Percentiles rank a stretch among this genome's conserved stretches.
phyloP scores from a whole-genome alignment of 2,113 vertebrate genomes.

The Lampris incognitus region DNA sequence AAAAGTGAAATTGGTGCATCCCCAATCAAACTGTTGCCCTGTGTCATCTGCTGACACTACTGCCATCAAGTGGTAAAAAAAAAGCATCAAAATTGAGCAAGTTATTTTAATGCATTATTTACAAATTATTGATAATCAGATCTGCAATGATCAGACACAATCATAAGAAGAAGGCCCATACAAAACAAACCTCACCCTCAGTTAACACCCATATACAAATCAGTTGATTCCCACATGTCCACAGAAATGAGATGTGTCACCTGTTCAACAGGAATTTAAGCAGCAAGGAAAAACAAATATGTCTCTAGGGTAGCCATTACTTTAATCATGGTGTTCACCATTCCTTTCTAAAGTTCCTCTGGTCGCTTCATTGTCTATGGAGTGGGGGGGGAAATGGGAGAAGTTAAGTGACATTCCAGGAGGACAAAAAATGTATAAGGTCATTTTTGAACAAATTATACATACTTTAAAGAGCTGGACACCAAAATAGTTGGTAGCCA shows the following conservation, averaged over 20 bases:
- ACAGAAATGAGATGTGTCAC: conserved; percentile 23
- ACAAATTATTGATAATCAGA: no score
- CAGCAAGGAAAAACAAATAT: not conserved
- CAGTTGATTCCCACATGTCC: not conserved
- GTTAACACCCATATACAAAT: not conserved
- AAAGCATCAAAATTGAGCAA: no score
- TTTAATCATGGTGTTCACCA: not conserved
- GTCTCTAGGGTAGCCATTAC: not conserved
- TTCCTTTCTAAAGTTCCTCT: conserved; percentile 14
- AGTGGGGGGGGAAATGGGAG: not conserved
- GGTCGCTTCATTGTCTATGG: conserved; percentile 54
- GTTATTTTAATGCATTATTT: no score
- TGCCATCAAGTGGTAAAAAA: no score
- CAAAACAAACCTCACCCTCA: not conserved
- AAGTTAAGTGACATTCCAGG: not conserved
- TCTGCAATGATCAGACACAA: no score
- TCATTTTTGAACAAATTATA: not conserved
- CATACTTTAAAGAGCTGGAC: conserved; percentile 88
- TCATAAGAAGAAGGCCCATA: not conserved
- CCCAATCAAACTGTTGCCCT: no score
- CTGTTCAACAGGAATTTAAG: conserved; percentile 1
- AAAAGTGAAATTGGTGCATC: no score
- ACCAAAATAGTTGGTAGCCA: conserved; percentile 90
- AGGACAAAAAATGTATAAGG: not conserved
- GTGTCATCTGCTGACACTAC: no score